Percentiles rank a stretch among this genome's conserved stretches.
These are phyloP conservation scores for Drosophila quinaria DNA, from an alignment of 2,888 invertebrate species.

Conservation along the genomic window DNA sequence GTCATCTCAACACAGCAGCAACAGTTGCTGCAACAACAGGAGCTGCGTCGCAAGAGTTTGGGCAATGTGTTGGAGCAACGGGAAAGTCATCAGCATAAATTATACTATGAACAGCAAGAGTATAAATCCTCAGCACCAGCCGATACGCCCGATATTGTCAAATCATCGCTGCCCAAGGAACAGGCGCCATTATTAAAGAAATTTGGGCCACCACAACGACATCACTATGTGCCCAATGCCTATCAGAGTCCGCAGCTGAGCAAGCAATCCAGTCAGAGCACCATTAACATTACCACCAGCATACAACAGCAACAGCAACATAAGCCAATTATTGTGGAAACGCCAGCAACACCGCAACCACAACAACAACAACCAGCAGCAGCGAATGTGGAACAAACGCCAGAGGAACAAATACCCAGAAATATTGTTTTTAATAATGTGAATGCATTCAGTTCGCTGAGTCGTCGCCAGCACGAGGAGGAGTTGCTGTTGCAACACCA, in stretches of 20 bases:
- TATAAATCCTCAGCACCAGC: conserved; percentile 84
- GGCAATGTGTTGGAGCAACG: conserved; percentile 75
- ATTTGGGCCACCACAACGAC: conserved; percentile 84
- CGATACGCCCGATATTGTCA: conserved; percentile 85
- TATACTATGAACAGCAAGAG: conserved; percentile 53
- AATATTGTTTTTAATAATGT: conserved; percentile 85
- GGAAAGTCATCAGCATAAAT: conserved; percentile 31
- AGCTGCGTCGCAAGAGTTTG: conserved; percentile 82
- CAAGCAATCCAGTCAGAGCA: conserved; percentile 25
- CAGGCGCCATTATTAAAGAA: conserved; percentile 84
- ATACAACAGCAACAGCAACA: conserved; percentile 30
- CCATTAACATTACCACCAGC: conserved; percentile 37
- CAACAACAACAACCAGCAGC: too few relatives aligned
- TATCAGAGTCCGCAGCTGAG: conserved; percentile 81
- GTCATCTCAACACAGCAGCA: conserved; percentile 65
- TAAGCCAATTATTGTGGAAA: conserved; percentile 83
- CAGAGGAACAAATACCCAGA: conserved; percentile 83
- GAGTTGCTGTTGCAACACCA: conserved; percentile 38
- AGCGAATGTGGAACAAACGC: conserved; percentile 26
- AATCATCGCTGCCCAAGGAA: conserved; percentile 84
- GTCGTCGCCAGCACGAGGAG: conserved; percentile 69
- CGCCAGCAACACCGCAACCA: conserved; percentile 82
- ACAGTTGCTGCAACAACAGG: conserved; percentile 46
- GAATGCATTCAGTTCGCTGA: conserved; percentile 83
- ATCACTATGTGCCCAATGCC: conserved; percentile 84